Evolutionary conservation across 2,888 invertebrate genomes (phyloP).

Genomic region (Dynastes tityus): DNA sequence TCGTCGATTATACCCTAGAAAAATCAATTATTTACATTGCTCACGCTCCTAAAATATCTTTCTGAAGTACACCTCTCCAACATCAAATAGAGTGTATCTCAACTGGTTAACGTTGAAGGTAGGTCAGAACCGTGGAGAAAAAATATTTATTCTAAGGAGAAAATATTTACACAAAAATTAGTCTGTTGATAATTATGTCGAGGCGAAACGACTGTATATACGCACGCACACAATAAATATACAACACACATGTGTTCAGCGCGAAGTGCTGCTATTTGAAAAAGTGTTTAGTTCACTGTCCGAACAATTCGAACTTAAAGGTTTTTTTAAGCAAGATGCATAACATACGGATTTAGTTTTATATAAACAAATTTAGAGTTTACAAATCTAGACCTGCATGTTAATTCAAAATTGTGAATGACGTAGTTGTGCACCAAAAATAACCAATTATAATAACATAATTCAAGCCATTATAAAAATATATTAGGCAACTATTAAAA

Average conservation of each 20-base stretch:
- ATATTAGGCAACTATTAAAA: too few species aligned
- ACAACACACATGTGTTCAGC: neutral
- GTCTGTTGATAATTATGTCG: conserved; percentile 50
- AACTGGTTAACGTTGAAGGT: conserved; percentile 51
- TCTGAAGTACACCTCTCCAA: conserved; percentile 32
- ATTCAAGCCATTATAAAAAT: too few species aligned
- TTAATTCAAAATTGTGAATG: too few species aligned
- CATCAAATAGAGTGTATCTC: conserved; percentile 39
- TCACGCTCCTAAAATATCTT: conserved; percentile 35
- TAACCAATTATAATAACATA: too few species aligned
- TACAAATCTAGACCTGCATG: too few species aligned
- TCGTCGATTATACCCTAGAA: conserved; percentile 6
- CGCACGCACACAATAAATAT: conserved; percentile 25
- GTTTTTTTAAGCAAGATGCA: too few species aligned
- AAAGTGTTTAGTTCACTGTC: too few species aligned
- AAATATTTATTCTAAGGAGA: conserved; percentile 52
- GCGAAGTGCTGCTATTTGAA: too few species aligned
- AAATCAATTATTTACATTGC: conserved; percentile 34
- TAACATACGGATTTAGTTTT: too few species aligned
- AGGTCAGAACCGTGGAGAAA: conserved; percentile 52
- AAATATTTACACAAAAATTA: conserved; percentile 55
- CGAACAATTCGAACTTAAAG: too few species aligned
- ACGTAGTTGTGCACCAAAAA: too few species aligned
- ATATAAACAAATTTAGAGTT: too few species aligned
- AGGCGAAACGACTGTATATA: conserved; percentile 23